Evolutionary conservation across 2,888 invertebrate genomes (phyloP), one percentile per base, ranked within the genome.

Genomic region (Hypena proboscidalis): DNA sequence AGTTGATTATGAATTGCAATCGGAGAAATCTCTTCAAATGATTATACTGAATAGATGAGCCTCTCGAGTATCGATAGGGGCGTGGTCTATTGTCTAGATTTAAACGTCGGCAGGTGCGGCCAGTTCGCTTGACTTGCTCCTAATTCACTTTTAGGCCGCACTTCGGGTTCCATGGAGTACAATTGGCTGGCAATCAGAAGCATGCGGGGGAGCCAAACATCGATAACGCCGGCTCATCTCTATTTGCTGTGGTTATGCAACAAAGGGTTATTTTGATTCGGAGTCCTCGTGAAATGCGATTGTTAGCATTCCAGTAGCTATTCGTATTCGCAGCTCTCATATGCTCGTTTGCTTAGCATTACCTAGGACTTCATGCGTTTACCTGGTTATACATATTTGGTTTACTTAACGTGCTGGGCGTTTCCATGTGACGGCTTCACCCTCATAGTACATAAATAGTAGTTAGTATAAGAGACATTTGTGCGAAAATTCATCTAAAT

Each of bases 111-210:
- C 65, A 68, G 62, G 61, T 67, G 66, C 65, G 29, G 52, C 47
- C 43, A 43, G 60, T 55, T 43, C 72, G 71, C 58, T 70, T 67
- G 72, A 67, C 70, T 75, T 74, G 70, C 46, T 68, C 68, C 79
- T 80, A 77, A 81, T 82, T 82, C 80, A 77, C 74, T 64, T 63
- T 65, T 65, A 53, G 66, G 73, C 63, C 49, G 57, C 52, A 53
- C 65, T 66, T 58, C 43, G 58, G 49, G 49, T 58, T 41, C 40
- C 48, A 38, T 44, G 29, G 23, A 15, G 34, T 43, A 59, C 69
- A 69, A 65, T 64, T 56, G 50, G 44, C 34, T 31, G 43, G 53
- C 60, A 68, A 67, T 64, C 59, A 53, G 46, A 45, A 44, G 56
- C 49, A 64, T 68, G 61, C 63, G 66, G 65, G 60, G 57, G 52